A percentile compares a stretch with the other conserved stretches of the same genome.
Conservation (phyloP, 2,888 invertebrate genomes). For the Atethmia centrago region DNA sequence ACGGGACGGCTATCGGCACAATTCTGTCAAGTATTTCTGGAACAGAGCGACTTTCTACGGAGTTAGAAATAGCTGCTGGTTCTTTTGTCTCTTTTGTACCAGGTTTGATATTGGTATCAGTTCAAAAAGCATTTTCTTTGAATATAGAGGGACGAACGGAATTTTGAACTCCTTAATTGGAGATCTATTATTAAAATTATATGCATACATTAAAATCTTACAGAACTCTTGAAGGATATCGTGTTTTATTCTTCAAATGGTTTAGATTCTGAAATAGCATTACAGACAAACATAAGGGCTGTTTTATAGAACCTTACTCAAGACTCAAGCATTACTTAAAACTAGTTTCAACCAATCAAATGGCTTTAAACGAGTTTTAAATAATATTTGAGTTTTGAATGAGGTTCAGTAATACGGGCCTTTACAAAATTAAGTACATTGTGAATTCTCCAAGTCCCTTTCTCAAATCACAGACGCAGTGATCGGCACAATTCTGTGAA, state of each 20-base stretch:
- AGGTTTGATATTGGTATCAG: neutral
- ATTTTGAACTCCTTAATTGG: neutral
- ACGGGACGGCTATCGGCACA: constrained; percentile 22
- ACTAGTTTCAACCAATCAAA: no score
- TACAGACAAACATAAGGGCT: neutral
- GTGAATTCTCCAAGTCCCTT: no score
- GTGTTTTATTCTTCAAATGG: neutral
- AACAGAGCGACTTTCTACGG: neutral
- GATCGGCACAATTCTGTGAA: constrained; percentile 59
- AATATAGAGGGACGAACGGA: neutral
- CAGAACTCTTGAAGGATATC: neutral
- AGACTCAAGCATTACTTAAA: no score
- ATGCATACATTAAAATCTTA: no score
- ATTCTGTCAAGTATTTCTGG: constrained; percentile 38
- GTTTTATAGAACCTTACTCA: no score
- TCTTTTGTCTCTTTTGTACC: constrained; percentile 2
- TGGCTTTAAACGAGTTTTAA: no score
- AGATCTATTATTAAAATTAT: neutral
- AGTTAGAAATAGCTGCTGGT: constrained; percentile 3
- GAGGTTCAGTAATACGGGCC: no score
- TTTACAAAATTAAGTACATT: no score
- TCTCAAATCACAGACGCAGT: constrained; percentile 37
- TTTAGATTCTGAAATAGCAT: neutral
- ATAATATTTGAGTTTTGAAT: no score
- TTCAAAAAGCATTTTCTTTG: neutral